These are phyloP conservation scores for Drosophila kanekoi DNA, from an alignment of 2,888 invertebrate species.

Conservation along the genomic window DNA sequence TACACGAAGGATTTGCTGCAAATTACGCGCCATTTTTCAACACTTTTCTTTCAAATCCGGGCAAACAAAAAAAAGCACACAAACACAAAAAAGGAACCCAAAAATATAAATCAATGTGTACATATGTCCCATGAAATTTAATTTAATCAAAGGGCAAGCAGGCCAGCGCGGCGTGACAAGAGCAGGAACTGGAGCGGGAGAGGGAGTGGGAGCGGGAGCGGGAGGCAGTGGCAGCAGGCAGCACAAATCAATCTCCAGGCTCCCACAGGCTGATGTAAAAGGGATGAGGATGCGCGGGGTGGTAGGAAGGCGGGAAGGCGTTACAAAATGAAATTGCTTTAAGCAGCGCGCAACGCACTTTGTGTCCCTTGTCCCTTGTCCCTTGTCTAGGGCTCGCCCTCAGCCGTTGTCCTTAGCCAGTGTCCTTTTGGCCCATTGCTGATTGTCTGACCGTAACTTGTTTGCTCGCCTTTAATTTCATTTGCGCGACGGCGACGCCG, in stretches of 20 bases:
- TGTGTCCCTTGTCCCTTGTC: conserved; percentile 43
- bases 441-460: conserved; percentile 82
- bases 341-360: conserved; percentile 69
- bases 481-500: conserved; percentile 69
- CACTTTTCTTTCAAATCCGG: conserved; percentile 62
- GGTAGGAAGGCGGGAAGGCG: conserved; percentile 40
- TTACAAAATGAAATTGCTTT: conserved; percentile 77
- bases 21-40: conserved; percentile 75
- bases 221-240: conserved; percentile 24
- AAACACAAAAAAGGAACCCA: conserved; percentile 3
- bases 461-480: conserved; percentile 83
- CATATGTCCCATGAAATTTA: conserved; percentile 82
- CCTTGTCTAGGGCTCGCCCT: conserved; percentile 41
- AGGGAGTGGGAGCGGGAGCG: too few species aligned
- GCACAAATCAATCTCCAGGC: conserved; percentile 83
- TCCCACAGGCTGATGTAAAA: conserved; percentile 60
- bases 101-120: conserved; percentile 69
- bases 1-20: conserved; percentile 74
- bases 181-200: conserved; percentile 1
- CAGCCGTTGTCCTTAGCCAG: conserved; percentile 65
- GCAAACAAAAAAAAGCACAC: conserved; percentile 38
- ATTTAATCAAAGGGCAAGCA: conserved; percentile 83
- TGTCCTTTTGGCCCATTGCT: conserved; percentile 74
- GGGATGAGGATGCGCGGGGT: conserved; percentile 21
- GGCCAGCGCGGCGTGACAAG: conserved; percentile 41